Evolutionary conservation across 2,113 vertebrate species (phyloP), one percentile per base, ranked within the genome.

Genomic region (Hemiprocne comata): DNA sequence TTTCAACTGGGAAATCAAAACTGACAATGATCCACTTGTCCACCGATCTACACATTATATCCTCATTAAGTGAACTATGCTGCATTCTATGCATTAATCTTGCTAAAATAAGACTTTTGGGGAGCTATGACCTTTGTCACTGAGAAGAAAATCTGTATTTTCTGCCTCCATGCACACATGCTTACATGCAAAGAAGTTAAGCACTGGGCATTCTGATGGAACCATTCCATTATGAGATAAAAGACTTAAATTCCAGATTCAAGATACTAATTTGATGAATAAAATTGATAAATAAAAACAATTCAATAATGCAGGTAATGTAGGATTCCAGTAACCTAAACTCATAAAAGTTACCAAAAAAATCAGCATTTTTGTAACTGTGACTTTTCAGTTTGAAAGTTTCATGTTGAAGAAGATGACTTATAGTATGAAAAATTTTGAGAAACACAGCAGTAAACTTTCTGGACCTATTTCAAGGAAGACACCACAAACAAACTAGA

Each of bases 1-100:
- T 96, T 97, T 96, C 62, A 60, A 78, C 75, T 89, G 79, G 87
- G 89, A 96, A 98, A 92, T 95, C 70, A 95, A 95, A 96, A 12
- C 18, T 23, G 33, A 78, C 74, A 96, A 74, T 31, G 13, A 95
- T 85, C 93, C n/a, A 87, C 44, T 93, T 92, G 51, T 93, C 94
- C 81, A 95, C 53, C 84, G 38, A 44, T 53, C 62, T 71, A 87
- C 67, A 70, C 23, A 36, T 86, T 93, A 95, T 70, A 76, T 90
- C 89, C 89, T 95, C 62, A 71, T 97, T 96, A 96, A 95, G 74
- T 78, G 82, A 51, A 57, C 20, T 92, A 64, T 72, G 64, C 33
- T 87, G 36, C 75, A 88, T 95, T 91, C 55, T 33, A 36, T 96
- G 79, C 44, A 93, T 83, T 70, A 88, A 64, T 95, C 78, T 89